These are phyloP conservation scores for Dromiciops gliroides DNA, from an alignment of 2,113 vertebrate genomes.

Conservation along the genomic window DNA sequence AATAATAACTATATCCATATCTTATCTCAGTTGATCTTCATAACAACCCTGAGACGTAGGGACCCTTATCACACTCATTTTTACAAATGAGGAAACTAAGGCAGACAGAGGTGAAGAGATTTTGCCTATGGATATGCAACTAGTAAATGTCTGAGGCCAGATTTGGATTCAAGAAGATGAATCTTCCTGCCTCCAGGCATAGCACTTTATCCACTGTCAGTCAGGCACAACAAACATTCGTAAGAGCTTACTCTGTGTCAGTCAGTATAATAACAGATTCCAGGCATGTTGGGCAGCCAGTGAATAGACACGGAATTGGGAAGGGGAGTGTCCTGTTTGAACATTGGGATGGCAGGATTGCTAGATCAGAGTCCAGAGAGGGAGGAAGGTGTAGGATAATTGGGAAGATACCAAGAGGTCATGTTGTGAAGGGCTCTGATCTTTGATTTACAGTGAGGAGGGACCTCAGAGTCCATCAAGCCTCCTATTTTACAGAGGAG, in stretches of 20 bases:
- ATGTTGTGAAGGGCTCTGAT: too few relatives aligned
- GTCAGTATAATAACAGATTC: not conserved
- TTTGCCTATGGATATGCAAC: not conserved
- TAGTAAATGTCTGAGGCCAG: not conserved
- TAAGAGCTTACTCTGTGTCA: not conserved
- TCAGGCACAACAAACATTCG: not conserved
- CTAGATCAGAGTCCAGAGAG: not conserved
- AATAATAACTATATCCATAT: not conserved
- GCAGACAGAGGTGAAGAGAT: not conserved
- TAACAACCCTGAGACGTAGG: not conserved
- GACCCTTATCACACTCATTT: not conserved
- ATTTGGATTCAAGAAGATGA: not conserved
- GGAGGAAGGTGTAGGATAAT: not conserved
- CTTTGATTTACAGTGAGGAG: too few relatives aligned
- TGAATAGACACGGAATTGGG: not conserved
- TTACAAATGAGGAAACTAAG: not conserved
- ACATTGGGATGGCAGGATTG: not conserved
- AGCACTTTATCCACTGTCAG: not conserved
- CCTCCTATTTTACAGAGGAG: not conserved
- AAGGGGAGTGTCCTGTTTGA: not conserved
- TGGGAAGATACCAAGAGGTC: too few relatives aligned
- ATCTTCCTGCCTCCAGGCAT: not conserved
- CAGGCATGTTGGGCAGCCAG: not conserved
- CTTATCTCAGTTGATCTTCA: not conserved
- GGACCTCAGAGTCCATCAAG: too few relatives aligned